Evolutionary conservation across 2,113 vertebrate species (phyloP).

Genomic region (Pelmatolapia mariae): DNA sequence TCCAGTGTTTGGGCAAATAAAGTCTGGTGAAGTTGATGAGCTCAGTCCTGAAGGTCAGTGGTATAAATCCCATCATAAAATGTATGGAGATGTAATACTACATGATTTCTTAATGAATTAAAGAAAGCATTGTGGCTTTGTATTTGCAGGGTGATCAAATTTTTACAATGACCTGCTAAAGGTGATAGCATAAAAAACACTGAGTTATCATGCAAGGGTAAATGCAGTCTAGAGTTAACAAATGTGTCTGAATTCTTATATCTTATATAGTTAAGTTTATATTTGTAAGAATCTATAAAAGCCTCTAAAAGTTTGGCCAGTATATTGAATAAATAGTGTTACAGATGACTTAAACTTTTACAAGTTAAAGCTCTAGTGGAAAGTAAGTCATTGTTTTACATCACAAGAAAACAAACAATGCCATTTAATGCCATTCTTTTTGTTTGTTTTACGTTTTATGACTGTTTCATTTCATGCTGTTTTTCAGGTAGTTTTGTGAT

Average conservation of each 20-base stretch:
- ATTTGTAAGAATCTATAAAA: background rate
- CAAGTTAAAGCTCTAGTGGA: background rate
- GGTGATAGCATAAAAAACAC: background rate
- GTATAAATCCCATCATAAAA: background rate
- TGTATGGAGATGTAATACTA: background rate
- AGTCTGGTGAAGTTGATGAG: constrained; percentile 22
- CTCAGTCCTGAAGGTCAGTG: constrained; percentile 25
- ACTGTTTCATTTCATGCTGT: background rate
- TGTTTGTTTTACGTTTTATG: background rate
- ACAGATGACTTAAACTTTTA: background rate
- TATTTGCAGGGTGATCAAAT: background rate
- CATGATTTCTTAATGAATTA: background rate
- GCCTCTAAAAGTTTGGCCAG: background rate
- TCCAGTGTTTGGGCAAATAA: constrained; percentile 32
- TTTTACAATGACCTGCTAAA: background rate
- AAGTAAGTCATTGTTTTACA: background rate
- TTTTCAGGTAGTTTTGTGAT: constrained; percentile 77
- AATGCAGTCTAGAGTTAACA: background rate
- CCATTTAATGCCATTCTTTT: background rate
- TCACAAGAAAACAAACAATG: background rate
- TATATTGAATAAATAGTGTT: background rate
- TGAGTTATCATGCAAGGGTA: background rate
- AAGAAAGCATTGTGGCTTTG: background rate
- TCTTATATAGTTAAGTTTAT: background rate
- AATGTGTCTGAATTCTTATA: background rate